Evolutionary conservation across 2,113 vertebrate genomes (phyloP).

Genomic region (Propithecus coquereli): DNA sequence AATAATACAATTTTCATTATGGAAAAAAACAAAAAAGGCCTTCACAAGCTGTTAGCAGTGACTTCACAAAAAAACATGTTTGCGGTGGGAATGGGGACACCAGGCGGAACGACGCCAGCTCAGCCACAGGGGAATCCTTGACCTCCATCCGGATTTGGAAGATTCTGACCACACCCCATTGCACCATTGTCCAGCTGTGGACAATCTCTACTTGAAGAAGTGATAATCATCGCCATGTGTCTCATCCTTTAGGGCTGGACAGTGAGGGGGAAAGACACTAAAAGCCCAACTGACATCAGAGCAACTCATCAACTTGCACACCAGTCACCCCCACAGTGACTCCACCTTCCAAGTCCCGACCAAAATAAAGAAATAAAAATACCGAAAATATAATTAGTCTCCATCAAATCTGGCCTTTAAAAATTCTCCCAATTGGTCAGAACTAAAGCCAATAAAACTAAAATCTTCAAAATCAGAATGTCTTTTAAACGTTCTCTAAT

Average conservation of each 20-base stretch:
- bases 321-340: background rate
- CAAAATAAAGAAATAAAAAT: background rate
- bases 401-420: background rate
- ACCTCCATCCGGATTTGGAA: background rate
- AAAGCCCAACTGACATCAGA: background rate
- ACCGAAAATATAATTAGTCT: background rate
- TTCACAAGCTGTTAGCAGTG: background rate
- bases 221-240: background rate
- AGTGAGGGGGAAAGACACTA: background rate
- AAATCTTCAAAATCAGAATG: background rate
- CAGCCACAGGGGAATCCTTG: background rate
- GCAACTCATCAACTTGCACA: background rate
- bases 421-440: background rate
- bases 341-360: background rate
- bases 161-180: too few species aligned
- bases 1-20: background rate
- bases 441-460: background rate
- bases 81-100: too few species aligned
- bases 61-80: background rate
- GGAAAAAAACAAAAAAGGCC: accelerated
- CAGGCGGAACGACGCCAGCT: background rate
- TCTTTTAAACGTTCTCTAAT: background rate
- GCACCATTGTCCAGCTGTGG: too few species aligned
- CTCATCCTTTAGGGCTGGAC: background rate
- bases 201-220: background rate